Conservation (phyloP, 2,888 invertebrate species). For the Leptopilina syphax region DNA sequence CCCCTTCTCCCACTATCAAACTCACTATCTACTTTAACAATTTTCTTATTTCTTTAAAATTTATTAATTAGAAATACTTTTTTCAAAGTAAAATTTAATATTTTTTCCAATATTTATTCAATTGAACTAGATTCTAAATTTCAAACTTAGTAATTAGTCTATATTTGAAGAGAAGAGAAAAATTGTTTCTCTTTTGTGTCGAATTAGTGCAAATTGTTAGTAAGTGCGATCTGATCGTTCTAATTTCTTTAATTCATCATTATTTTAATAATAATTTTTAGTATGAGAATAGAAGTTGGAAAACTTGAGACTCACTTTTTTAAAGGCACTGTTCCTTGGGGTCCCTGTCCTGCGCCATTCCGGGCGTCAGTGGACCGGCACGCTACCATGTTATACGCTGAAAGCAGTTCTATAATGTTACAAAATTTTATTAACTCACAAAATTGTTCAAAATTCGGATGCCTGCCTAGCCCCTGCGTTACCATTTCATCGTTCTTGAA, state of each 20-base stretch:
- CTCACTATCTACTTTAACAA: no score
- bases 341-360: constrained; percentile 86
- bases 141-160: no score
- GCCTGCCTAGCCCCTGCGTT: constrained; percentile 65
- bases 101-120: no score
- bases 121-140: no score
- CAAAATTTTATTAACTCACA: constrained; percentile 69
- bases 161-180: no score
- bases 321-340: constrained; percentile 96
- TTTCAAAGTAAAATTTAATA: no score
- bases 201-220: constrained; percentile 34
- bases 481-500: constrained; percentile 55
- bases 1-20: no score
- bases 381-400: constrained; percentile 99
- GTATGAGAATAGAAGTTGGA: background rate
- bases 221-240: constrained; percentile 62
- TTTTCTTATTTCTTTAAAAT: no score
- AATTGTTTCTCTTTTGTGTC: background rate
- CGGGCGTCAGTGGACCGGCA: constrained; percentile 96
- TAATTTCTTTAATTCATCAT: constrained; percentile 44
- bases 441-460: constrained; percentile 58
- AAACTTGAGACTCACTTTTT: constrained; percentile 89
- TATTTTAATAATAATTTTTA: background rate
- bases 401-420: constrained; percentile 80
- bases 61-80: no score